Base-by-base conservation (phyloP, 2,888 invertebrate species). In the Cryptophagus acutangulus region DNA sequence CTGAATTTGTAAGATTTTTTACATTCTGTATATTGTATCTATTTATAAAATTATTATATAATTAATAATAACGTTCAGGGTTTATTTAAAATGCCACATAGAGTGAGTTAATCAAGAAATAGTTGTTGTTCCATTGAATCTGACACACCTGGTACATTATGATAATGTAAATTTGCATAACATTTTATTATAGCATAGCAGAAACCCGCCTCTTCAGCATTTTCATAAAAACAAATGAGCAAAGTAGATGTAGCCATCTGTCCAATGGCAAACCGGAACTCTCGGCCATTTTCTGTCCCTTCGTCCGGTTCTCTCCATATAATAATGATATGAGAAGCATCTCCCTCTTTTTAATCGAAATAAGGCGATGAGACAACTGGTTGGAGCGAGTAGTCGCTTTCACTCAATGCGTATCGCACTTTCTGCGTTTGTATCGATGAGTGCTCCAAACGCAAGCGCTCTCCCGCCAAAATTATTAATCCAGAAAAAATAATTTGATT, bases 341-440 rank as follows among this genome's bases (percentile, higher is more conserved):
- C 62, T 64, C 63, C 62, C 63, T 61, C 63, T 64, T 65, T 65
- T 65, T 65, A 65, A 65, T 65, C 63, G 60, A 52, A 55, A 57
- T 58, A 60, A 59, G 59, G 61, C 61, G 58, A 55, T 54, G 59
- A 58, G 57, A 59, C 56, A 40, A 26, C 5, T 26, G 26, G 5
- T n/a, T 26, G 26, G 26, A 12, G 24, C 15, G 5, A n/a, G 15
- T 36, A 26, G 26, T 26, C 26, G 18, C 14, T 26, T 18, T 24
- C 59, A 61, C 59, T 59, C 61, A 61, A 48, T 61, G 61, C 61
- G 59, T 61, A 57, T 58, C 59, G 57, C 57, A n/a, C n/a, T n/a
- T n/a, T n/a, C n/a, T n/a, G n/a, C 57, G 51, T 53, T 55, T 48
- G 48, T 61, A 59, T 61, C 58, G 60, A 61, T 56, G 60, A 51